Evolutionary conservation across 64 coral and sea anemone species (phyloP), one percentile per base, ranked within the genome.

Genomic region (Porites australiensis): DNA sequence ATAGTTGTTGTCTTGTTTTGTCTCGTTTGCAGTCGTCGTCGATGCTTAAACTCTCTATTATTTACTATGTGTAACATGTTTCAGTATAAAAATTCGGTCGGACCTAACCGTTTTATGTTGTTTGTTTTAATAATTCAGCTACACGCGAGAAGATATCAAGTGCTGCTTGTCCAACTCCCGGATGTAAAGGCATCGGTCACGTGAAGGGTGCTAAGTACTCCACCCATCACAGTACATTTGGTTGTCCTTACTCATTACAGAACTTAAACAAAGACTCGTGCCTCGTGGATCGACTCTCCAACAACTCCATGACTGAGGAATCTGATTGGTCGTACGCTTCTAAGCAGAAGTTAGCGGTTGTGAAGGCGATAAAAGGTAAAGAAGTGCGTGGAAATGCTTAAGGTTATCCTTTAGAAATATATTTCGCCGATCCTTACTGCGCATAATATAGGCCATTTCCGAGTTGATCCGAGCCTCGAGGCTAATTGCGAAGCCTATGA

Each of bases 241-340:
- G 96, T 1, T 98, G 96, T 44, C 96, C 96, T 8, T 98, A 98
- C 81, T 98, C 96, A 8, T 69, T 98, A 49, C 96, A 98, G 72
- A 98, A 98, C 82, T 74, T 98, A 21, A 98, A 95, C 58, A 98
- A 98, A 66, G 96, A 98, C 62, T 98, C 96, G 21, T 98, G 96
- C 65, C 90, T 98, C n/a, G 96, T 98, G 5, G 96, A 98, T 70
- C 75, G 96, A 74, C 87, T 98, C 46, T 95, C 96, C 0, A 89
- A 91, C n/a, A 98, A 98, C 80, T 98, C 96, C 58, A 98, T 98
- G 96, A 95, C 96, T 5, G 96, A 98, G 50, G 96, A 98, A 48
- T 98, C 96, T 1, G 96, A 98, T 50, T 98, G 96, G 96, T 98
- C 96, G 7, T 98, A 98, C 71, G 93, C 94, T 72, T 92, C 93